phyloP scores from a whole-genome alignment of 2,888 invertebrate genomes.

The Agonopterix subpropinquella region DNA sequence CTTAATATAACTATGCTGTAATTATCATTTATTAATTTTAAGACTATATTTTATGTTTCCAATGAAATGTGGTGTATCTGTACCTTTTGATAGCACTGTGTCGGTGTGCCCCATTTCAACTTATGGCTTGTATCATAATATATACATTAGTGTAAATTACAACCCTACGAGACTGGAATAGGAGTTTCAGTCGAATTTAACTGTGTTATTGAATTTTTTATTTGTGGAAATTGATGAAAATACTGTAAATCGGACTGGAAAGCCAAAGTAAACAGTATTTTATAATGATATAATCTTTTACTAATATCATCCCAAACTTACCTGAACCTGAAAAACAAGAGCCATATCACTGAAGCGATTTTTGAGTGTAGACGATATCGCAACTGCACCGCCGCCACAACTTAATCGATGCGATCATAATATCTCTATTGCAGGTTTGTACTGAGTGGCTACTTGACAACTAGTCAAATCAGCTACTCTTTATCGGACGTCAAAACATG shows the following conservation, averaged over 20 bases:
- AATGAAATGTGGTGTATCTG: conserved; percentile 34
- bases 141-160: conserved; percentile 50
- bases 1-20: conserved; percentile 63
- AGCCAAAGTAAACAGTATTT: conserved; percentile 77
- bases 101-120: conserved; percentile 29
- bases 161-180: conserved; percentile 51
- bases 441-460: too few species aligned
- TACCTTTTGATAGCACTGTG: conserved; percentile 25
- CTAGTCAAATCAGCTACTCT: too few species aligned
- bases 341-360: too few species aligned
- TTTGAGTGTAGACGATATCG: too few species aligned
- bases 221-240: conserved; percentile 62
- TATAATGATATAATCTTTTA: conserved; percentile 30
- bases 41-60: conserved; percentile 46
- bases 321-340: too few species aligned
- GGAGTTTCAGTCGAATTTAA: conserved; percentile 58
- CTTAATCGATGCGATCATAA: too few species aligned
- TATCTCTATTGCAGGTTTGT: too few species aligned
- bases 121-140: conserved; percentile 45
- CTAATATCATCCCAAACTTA: neutral
- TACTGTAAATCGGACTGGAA: conserved; percentile 73
- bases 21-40: conserved; percentile 69
- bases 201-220: conserved; percentile 62
- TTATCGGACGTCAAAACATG: too few species aligned
- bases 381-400: too few species aligned